Evolutionary conservation across 2,113 vertebrate genomes (phyloP).

Genomic region (Rhinichthys klamathensis): DNA sequence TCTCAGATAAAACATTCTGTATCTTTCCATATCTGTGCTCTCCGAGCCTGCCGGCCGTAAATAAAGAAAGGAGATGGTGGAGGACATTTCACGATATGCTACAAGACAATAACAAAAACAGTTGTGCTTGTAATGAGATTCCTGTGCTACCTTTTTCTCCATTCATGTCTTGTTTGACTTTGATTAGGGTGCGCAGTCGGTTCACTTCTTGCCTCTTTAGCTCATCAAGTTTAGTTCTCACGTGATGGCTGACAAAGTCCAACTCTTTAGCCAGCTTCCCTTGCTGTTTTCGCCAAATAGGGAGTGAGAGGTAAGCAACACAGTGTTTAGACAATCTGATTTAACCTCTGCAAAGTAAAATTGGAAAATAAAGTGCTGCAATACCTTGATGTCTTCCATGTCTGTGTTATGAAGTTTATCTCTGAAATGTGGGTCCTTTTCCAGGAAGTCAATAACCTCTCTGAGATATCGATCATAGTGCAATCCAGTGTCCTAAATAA

Average conservation of each 20-base stretch:
- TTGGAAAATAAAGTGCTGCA: conserved; percentile 29
- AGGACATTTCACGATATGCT: not conserved
- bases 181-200: conserved; percentile 90
- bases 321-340: not conserved
- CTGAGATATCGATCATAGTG: conserved; percentile 96
- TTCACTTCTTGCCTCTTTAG: conserved; percentile 92
- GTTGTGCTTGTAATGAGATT: not conserved
- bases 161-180: conserved; percentile 87
- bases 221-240: conserved; percentile 92
- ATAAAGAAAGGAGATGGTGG: not conserved
- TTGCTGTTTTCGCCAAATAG: conserved; percentile 72
- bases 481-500: conserved; percentile 87
- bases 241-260: conserved; percentile 91
- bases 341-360: not conserved
- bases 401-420: conserved; percentile 91
- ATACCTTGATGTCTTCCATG: conserved; percentile 93
- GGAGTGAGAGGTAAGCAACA: not conserved
- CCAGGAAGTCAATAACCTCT: conserved; percentile 92
- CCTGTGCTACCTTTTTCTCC: conserved; percentile 72
- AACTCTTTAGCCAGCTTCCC: conserved; percentile 92
- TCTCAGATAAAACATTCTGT: not conserved
- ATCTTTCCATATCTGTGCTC: not conserved
- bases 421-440: conserved; percentile 93
- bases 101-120: not conserved
- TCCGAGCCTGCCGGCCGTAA: not conserved